Evolutionary conservation across 2,797 vertebrate species (phyloP).

Genomic region (Poeciliopsis infans): DNA sequence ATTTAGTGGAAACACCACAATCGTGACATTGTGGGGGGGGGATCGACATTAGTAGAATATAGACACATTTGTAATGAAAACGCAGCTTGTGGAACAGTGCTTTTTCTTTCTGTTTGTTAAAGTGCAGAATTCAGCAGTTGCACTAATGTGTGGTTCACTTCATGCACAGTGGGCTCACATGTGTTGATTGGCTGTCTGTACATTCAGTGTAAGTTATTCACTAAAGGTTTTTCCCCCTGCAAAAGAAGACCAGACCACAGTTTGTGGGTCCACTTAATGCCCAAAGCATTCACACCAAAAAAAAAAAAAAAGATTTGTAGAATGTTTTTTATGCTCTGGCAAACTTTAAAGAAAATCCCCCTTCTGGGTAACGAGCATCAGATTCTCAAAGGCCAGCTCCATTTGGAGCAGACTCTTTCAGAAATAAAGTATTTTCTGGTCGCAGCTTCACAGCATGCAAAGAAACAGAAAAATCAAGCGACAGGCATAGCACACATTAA

Average conservation of each 20-base stretch:
- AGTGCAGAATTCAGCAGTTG: background rate
- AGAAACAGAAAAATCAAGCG: background rate
- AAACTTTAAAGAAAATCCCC: background rate
- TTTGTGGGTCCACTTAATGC: background rate
- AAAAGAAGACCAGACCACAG: background rate
- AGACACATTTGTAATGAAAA: too few species aligned
- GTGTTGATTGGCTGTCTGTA: background rate
- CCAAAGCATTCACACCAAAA: background rate
- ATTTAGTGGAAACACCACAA: too few species aligned
- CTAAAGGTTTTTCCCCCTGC: background rate
- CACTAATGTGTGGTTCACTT: background rate
- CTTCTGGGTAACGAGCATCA: background rate
- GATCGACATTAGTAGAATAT: too few species aligned
- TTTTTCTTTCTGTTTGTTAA: background rate
- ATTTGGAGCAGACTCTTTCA: background rate
- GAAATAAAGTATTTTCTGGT: background rate
- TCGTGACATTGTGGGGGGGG: too few species aligned
- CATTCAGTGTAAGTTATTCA: background rate
- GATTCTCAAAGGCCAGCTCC: background rate
- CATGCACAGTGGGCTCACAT: background rate
- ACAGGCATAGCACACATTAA: background rate
- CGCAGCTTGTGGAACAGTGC: background rate
- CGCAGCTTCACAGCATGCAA: background rate
- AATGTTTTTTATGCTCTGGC: background rate
- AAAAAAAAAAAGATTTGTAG: background rate